Evolutionary conservation across 1,140 invertebrate genomes (phyloP), one percentile per base, ranked within the genome.

Genomic region (Drosophila biarmipes): DNA sequence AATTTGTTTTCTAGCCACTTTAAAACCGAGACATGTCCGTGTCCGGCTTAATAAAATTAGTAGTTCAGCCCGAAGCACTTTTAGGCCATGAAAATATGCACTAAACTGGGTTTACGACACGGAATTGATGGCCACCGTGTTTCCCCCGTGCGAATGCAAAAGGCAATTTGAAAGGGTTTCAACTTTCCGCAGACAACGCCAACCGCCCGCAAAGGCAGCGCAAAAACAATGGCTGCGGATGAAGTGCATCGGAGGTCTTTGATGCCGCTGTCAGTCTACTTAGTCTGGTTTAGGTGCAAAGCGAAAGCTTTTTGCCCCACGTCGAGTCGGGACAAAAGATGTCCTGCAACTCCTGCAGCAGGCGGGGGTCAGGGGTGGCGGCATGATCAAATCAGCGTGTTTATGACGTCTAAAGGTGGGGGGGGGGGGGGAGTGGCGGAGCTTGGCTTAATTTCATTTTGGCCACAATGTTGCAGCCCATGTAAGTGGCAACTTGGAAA

Each of bases 201-300:
- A 10, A 12, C 37, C 19, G n/a, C 31, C 53, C 31, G 4, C 21
- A 31, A 35, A 48, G 37, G 17, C 34, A 27, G 31, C 10, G n/a
- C 43, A 31, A 56, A 38, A 46, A 49, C 17, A 72, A 24, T 38
- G 46, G 35, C n/a, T 12, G 42, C 10, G 29, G 29, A 10, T 31
- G 29, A 37, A 67, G 49, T 59, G 53, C 49, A 49, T 54, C 19
- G 14, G 5, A 43, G 27, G 38, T 38, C 42, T 17, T 55, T 48
- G 45, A 49, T 29, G 15, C 29, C 27, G 21, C 29, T 35, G 35
- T 52, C 56, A 52, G 37, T 72, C 40, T 58, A 49, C 48, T 64
- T 55, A 58, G 73, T 38, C 54, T 59, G 62, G 69, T 51, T 79
- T 73, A 74, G 69, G 57, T 64, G 64, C 35, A 71, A 51, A 63